These are phyloP conservation scores for Cordilura impudica DNA, from an alignment of 2,888 invertebrate species.

Conservation along the genomic window DNA sequence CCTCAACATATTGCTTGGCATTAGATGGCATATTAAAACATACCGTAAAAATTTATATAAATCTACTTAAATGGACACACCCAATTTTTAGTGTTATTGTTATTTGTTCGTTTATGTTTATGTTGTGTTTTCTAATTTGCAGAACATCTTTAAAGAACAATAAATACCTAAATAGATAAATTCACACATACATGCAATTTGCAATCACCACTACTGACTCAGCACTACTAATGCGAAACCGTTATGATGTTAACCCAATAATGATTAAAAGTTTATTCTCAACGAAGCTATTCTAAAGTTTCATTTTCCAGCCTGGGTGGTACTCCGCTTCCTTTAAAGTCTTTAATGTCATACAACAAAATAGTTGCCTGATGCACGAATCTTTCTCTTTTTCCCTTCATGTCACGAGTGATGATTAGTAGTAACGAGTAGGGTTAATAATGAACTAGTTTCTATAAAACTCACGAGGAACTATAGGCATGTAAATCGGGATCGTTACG, in stretches of 20 bases:
- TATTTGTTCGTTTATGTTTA: not conserved
- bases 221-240: not conserved
- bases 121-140: slow-evolving; percentile 15
- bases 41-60: slow-evolving; percentile 20
- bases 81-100: slow-evolving; percentile 19
- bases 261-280: too few species aligned
- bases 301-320: too few species aligned
- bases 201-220: not conserved
- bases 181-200: not conserved
- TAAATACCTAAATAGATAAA: slow-evolving; percentile 19
- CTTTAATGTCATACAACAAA: too few species aligned
- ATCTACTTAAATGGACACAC: slow-evolving; percentile 40
- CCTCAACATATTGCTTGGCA: not conserved
- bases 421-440: too few species aligned
- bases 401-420: too few species aligned
- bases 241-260: not conserved
- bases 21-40: slow-evolving; percentile 21
- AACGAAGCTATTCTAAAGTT: too few species aligned
- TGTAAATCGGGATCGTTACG: too few species aligned
- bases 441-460: too few species aligned
- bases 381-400: too few species aligned
- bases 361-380: too few species aligned
- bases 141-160: slow-evolving; percentile 35
- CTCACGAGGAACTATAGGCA: too few species aligned
- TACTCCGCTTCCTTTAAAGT: too few species aligned